These are phyloP conservation scores for Caenorhabditis sp. DNA, from an alignment of 2,888 invertebrate species.

Conservation along the genomic window DNA sequence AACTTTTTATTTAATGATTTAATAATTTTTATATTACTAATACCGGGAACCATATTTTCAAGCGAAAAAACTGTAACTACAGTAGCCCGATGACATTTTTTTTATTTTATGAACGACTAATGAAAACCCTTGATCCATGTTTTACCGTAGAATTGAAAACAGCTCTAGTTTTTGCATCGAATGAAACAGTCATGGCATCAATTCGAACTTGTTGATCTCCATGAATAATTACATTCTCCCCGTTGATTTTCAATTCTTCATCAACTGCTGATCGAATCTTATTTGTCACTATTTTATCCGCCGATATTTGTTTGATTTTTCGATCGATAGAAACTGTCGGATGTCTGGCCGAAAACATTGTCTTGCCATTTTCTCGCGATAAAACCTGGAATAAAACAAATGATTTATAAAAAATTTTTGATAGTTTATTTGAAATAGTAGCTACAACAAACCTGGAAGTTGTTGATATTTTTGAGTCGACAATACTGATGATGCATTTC, in stretches of 20 bases:
- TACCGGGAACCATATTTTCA: too few relatives aligned
- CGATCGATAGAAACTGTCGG: slow-evolving; percentile 65
- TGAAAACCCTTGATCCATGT: too few relatives aligned
- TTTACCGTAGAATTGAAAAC: slow-evolving; percentile 66
- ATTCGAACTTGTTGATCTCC: slow-evolving; percentile 67
- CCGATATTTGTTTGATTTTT: slow-evolving; percentile 56
- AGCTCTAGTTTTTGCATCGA: slow-evolving; percentile 53
- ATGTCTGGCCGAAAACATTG: slow-evolving; percentile 67
- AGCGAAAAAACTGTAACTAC: too few relatives aligned
- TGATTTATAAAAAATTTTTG: slow-evolving; percentile 6
- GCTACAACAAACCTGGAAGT: slow-evolving; percentile 62
- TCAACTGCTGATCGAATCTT: slow-evolving; percentile 67
- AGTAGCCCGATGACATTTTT: too few relatives aligned
- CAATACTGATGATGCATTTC: slow-evolving; percentile 62
- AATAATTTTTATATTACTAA: too few relatives aligned
- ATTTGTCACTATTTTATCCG: slow-evolving; percentile 37
- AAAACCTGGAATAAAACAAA: slow-evolving; percentile 39
- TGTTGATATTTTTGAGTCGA: slow-evolving; percentile 56
- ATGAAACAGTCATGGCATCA: slow-evolving; percentile 56
- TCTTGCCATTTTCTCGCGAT: slow-evolving; percentile 48
- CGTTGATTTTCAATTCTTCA: slow-evolving; percentile 57
- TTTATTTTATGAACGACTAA: too few relatives aligned
- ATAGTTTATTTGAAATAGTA: not conserved
- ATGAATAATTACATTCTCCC: slow-evolving; percentile 60
- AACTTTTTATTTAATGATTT: too few relatives aligned